Conservation (phyloP, 2,113 vertebrate genomes). For the Addax nasomaculatus region DNA sequence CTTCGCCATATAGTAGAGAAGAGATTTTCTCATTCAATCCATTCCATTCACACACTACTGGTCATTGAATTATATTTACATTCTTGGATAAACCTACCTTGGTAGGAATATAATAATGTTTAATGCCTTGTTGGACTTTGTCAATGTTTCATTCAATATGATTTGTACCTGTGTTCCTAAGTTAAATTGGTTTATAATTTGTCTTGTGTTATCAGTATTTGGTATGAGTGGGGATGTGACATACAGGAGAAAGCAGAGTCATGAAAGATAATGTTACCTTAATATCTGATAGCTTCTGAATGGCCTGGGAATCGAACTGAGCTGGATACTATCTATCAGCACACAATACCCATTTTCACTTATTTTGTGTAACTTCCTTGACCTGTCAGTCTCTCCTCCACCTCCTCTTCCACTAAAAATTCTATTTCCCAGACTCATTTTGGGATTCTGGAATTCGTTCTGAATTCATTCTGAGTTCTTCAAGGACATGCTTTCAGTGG, state of each 20-base stretch:
- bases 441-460: not conserved
- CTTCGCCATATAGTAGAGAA: not conserved
- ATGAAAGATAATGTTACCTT: not conserved
- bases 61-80: not conserved
- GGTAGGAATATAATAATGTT: not conserved
- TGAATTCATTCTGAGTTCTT: not conserved
- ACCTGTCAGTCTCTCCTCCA: not conserved
- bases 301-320: not conserved
- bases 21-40: not conserved
- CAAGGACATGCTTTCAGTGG: not conserved
- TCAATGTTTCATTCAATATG: not conserved
- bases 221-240: not conserved
- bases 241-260: not conserved
- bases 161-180: not conserved
- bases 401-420: not conserved
- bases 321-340: not conserved
- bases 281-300: not conserved
- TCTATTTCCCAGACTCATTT: not conserved
- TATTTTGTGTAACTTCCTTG: not conserved
- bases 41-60: not conserved
- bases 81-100: not conserved
- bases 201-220: not conserved
- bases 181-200: not conserved
- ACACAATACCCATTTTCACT: not conserved
- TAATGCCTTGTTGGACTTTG: not conserved